phyloP scores from a whole-genome alignment of 1,140 invertebrate species.

The Colletes gigas region DNA sequence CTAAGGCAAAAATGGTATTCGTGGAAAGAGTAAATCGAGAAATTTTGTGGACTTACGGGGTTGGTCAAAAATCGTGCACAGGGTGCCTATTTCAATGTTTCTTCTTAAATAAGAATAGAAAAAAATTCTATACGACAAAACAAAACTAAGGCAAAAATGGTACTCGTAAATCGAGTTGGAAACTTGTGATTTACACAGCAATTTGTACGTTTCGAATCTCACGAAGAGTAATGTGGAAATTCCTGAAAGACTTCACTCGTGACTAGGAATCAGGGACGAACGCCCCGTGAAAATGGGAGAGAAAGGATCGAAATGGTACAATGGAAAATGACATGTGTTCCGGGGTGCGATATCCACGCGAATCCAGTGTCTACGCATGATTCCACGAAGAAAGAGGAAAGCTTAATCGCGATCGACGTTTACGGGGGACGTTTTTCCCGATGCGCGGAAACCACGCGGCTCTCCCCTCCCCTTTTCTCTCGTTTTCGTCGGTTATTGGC shows the following conservation, averaged over 20 bases:
- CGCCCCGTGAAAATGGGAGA: background rate
- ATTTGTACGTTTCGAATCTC: too few relatives aligned
- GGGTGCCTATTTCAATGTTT: too few relatives aligned
- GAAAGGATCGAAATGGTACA: constrained; percentile 27
- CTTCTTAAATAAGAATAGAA: too few relatives aligned
- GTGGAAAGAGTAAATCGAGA: too few relatives aligned
- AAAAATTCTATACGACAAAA: too few relatives aligned
- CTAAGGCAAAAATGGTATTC: too few relatives aligned
- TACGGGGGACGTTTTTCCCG: constrained; percentile 29
- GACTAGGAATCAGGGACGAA: too few relatives aligned
- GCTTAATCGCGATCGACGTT: constrained; percentile 54
- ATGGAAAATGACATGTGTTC: constrained; percentile 57
- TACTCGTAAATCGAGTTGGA: too few relatives aligned
- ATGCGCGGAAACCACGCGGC: constrained; percentile 10
- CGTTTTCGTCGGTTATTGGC: constrained; percentile 55
- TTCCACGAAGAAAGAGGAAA: constrained; percentile 15
- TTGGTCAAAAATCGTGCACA: too few relatives aligned
- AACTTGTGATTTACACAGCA: too few relatives aligned
- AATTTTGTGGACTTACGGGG: too few relatives aligned
- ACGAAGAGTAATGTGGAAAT: background rate
- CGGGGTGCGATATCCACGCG: constrained; percentile 41
- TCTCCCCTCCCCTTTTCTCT: background rate
- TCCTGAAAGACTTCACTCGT: background rate
- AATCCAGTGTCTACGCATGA: constrained; percentile 24
- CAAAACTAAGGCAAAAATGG: too few relatives aligned